Base-by-base conservation (phyloP, 2,888 invertebrate genomes). In the Dicycla oo region DNA sequence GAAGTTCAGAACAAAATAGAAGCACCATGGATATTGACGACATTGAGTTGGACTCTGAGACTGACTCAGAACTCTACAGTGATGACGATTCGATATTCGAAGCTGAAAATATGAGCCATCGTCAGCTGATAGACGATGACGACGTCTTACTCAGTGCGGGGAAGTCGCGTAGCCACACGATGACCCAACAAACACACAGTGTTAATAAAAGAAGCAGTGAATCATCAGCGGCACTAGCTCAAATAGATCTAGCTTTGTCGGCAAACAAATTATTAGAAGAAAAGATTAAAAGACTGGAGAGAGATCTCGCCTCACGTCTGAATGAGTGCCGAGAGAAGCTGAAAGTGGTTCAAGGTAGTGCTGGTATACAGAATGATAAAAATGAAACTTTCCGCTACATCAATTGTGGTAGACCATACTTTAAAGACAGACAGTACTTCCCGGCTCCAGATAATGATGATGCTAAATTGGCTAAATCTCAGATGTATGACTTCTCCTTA, bases 331-430 rank as follows among this genome's bases (percentile, higher is more conserved):
- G 91, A 30, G 77, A 84, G 20, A 94, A 91, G 77, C 84, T 94
- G 18, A 68, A 78, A 47, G 83, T 88, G 49, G 80, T 92, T 15
- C 85, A 88, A 57, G 53, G 65, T 3, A 69, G 70, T 0, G n/a
- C 23, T n/a, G 72, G 78, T 18, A 49, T 64, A 20, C 54, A 72
- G 0, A 56, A 57, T 8, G 88, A 88, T 0, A 88, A 78, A 81
- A 63, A 74, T 26, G 87, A 87, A n/a, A 78, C 78, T 61, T 94
- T 93, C 45, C 88, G 90, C 40, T 93, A 93, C 53, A 88, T 92
- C 0, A 88, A 87, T 64, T 95, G 97, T 88, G 96, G 97, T 45
- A 94, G 96, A 84, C 97, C 98, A 1, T 98, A 97, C 87, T 98
- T 98, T 82, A 97, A 97, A 86, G 97, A 97, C 83, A 92, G 88